Percentiles rank a stretch among this genome's conserved stretches.
Evolutionary conservation across 2,888 invertebrate genomes (phyloP).

Genomic region (Dimorphilus gyrociliatus): DNA sequence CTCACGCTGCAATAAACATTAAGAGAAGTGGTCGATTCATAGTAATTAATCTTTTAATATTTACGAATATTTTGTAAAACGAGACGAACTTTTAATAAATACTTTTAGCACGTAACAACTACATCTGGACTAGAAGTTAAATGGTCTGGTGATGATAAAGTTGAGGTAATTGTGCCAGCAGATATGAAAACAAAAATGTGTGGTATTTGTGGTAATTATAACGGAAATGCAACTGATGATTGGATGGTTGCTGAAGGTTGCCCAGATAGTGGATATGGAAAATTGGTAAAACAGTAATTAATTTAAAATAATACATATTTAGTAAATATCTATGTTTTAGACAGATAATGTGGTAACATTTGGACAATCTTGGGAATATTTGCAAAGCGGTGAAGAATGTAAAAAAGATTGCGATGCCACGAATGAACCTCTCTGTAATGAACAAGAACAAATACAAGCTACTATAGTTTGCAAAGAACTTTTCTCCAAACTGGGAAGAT

Average conservation of each 20-base stretch:
- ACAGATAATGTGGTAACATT: neutral
- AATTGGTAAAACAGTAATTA: constrained; percentile 11
- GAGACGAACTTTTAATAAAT: too few relatives aligned
- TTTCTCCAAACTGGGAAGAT: constrained; percentile 7
- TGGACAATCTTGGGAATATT: neutral
- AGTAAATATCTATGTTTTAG: neutral
- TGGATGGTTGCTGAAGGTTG: constrained; percentile 26
- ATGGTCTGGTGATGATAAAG: constrained; percentile 77
- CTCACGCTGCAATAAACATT: constrained; percentile 13
- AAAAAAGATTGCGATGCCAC: constrained; percentile 16
- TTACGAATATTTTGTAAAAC: neutral
- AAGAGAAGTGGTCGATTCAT: constrained; percentile 3
- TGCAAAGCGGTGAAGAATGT: constrained; percentile 11
- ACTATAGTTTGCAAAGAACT: constrained; percentile 12
- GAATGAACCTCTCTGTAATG: constrained; percentile 16
- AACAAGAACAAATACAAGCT: constrained; percentile 11
- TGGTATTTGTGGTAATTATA: constrained; percentile 85
- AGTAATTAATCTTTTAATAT: neutral
- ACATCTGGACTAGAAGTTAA: constrained; percentile 53
- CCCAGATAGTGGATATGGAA: constrained; percentile 5
- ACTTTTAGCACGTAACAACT: constrained; percentile 14
- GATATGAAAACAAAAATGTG: constrained; percentile 56
- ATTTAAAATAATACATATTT: constrained; percentile 1
- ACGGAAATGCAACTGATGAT: constrained; percentile 66
- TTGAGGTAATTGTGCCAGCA: constrained; percentile 60